A percentile compares a stretch with the other conserved stretches of the same genome.
Evolutionary conservation across 2,888 invertebrate genomes (phyloP).

Genomic region (Eugnorisma glareosa): DNA sequence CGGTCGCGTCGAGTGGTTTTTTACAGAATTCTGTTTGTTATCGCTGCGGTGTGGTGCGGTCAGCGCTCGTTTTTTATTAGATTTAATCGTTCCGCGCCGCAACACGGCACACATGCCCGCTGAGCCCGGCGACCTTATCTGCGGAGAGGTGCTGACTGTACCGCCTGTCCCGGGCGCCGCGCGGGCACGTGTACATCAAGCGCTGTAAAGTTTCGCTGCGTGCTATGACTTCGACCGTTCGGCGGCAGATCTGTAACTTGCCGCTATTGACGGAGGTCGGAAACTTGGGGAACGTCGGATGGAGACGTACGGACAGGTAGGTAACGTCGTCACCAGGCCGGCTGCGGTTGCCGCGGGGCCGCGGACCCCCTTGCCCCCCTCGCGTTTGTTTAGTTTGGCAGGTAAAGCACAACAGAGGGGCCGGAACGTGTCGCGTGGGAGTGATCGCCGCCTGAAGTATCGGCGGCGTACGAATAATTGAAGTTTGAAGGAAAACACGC

Average conservation of each 20-base stretch:
- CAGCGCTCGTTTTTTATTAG: constrained; percentile 75
- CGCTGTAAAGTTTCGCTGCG: constrained; percentile 65
- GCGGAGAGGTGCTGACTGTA: constrained; percentile 60
- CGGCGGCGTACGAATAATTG: constrained; percentile 74
- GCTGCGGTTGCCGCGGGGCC: constrained; percentile 79
- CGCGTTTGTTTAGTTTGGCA: constrained; percentile 85
- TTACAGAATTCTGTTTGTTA: constrained; percentile 86
- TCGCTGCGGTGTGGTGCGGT: constrained; percentile 72
- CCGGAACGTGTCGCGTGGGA: constrained; percentile 77
- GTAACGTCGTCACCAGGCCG: constrained; percentile 72
- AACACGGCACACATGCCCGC: constrained; percentile 57
- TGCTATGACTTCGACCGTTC: constrained; percentile 75
- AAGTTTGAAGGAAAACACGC: constrained; percentile 72
- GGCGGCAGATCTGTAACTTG: constrained; percentile 69
- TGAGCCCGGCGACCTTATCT: constrained; percentile 56
- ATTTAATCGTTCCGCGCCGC: constrained; percentile 78
- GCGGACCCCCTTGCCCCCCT: constrained; percentile 67
- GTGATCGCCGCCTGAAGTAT: constrained; percentile 77
- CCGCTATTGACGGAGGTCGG: constrained; percentile 77
- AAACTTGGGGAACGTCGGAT: constrained; percentile 71
- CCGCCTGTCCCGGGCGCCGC: constrained; percentile 17
- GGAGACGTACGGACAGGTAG: constrained; percentile 66
- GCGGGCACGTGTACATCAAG: constrained; percentile 40
- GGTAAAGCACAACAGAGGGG: constrained; percentile 82
- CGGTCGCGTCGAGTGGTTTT: constrained; percentile 84